Percentiles rank a stretch among this genome's conserved stretches.
Evolutionary conservation across 2,888 invertebrate genomes (phyloP).

Genomic region (Leptopilina drosophilae): DNA sequence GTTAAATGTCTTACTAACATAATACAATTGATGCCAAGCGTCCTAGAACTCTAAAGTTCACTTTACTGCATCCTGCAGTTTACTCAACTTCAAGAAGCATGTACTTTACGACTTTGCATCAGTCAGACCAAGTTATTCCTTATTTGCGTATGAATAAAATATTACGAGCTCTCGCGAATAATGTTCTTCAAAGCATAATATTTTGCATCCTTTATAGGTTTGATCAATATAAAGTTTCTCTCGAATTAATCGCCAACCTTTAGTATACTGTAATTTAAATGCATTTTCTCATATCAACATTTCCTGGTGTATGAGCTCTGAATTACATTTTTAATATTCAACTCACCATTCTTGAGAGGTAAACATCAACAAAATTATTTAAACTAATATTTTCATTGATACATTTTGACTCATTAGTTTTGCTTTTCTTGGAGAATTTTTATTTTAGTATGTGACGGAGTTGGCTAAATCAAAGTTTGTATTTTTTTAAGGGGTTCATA

Average conservation of each 20-base stretch:
- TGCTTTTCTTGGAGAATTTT: too few relatives aligned
- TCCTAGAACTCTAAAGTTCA: slow-evolving; percentile 11
- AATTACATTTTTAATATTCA: too few relatives aligned
- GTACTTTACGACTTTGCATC: slow-evolving; percentile 24
- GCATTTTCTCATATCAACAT: neutral
- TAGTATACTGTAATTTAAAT: neutral
- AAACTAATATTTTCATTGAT: too few relatives aligned
- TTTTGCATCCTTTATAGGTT: slow-evolving; percentile 11
- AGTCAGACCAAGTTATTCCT: slow-evolving; percentile 29
- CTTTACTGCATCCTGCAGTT: slow-evolving; percentile 24
- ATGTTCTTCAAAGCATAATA: slow-evolving; percentile 15
- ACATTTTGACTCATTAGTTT: too few relatives aligned
- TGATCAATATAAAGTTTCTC: neutral
- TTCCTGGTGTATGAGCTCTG: too few relatives aligned
- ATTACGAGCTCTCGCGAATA: slow-evolving; percentile 1
- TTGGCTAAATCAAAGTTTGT: too few relatives aligned
- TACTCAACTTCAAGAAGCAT: slow-evolving; percentile 5
- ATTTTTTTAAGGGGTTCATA: too few relatives aligned
- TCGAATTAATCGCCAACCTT: slow-evolving; percentile 3
- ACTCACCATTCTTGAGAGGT: too few relatives aligned
- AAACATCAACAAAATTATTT: too few relatives aligned
- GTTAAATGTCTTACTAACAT: neutral
- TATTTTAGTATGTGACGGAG: too few relatives aligned
- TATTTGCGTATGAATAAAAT: slow-evolving; percentile 23
- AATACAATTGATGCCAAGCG: neutral